Evolutionary conservation across 2,888 invertebrate species (phyloP).

Genomic region (Patella caerulea): DNA sequence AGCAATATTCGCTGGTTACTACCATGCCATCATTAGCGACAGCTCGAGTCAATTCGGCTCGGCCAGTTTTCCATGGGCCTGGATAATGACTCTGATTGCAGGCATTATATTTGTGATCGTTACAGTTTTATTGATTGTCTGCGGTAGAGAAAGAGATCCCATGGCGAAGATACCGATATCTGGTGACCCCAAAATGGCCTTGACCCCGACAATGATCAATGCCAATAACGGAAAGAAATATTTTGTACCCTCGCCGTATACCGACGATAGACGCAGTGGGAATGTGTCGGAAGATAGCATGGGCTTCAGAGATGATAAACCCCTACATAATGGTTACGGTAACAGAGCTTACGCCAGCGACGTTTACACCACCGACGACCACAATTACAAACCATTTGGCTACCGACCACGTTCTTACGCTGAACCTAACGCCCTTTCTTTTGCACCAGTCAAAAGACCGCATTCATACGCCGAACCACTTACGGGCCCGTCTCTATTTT

Average conservation of each 20-base stretch:
- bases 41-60: background rate
- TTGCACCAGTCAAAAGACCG: background rate
- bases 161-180: background rate
- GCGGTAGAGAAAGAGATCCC: background rate
- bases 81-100: background rate
- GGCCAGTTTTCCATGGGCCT: background rate
- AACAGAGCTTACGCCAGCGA: background rate
- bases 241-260: background rate
- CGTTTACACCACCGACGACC: background rate
- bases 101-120: background rate
- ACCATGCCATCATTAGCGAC: background rate
- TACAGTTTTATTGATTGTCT: background rate
- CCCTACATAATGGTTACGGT: background rate
- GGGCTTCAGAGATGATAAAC: background rate
- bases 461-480: background rate
- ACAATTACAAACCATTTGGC: background rate
- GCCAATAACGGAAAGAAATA: background rate
- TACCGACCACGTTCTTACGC: conserved; percentile 6
- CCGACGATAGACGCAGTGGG: background rate
- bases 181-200: background rate
- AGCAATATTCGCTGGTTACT: background rate
- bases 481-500: background rate
- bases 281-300: no score
- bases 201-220: background rate
- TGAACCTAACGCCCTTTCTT: background rate